Conservation (phyloP, 2,113 vertebrate genomes). For the Albula goreensis region DNA sequence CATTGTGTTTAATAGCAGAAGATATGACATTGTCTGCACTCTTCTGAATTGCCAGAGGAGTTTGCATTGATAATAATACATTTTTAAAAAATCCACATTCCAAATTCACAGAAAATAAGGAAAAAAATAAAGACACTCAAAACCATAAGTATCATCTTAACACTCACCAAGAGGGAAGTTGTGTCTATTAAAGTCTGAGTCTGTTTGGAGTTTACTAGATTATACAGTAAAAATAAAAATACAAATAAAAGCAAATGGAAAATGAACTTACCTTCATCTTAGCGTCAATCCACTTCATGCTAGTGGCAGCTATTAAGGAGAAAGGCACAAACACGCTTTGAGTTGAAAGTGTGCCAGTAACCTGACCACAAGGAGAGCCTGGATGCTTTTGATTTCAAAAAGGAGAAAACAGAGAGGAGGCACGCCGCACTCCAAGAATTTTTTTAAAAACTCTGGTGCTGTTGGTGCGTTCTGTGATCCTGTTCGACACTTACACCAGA, state of each 20-base stretch:
- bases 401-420: background rate
- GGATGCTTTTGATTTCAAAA: background rate
- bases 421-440: background rate
- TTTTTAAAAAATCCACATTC: no score
- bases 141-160: no score
- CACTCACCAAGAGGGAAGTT: no score
- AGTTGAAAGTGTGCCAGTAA: background rate
- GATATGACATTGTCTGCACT: no score
- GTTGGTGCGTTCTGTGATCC: background rate
- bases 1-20: no score
- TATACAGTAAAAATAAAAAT: background rate
- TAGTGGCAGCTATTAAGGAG: conserved; percentile 87
- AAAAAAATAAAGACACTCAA: no score
- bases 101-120: no score
- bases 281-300: conserved; percentile 99
- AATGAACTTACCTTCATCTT: conserved; percentile 92
- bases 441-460: no score
- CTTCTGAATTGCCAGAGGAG: no score
- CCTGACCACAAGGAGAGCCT: background rate
- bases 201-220: background rate
- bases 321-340: background rate
- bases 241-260: background rate
- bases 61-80: no score
- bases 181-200: no score
- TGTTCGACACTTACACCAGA: conserved; percentile 87